Evolutionary conservation across 2,113 vertebrate species (phyloP), one percentile per base, ranked within the genome.

Genomic region (Anguilla japonica): DNA sequence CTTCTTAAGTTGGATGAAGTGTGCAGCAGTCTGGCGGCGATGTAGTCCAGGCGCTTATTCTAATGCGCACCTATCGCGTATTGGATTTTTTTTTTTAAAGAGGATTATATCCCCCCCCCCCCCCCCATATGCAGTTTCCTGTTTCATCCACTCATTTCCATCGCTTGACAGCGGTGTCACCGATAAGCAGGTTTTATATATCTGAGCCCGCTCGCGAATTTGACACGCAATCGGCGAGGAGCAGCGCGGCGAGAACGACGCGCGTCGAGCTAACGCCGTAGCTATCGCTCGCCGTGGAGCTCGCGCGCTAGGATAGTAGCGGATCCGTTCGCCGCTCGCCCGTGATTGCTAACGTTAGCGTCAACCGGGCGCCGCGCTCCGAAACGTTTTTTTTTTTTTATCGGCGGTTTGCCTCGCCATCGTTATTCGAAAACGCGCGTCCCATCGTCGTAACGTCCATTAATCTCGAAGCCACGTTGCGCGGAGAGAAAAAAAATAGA

Each of bases 41-140:
- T 40, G 56, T 63, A 57, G 79, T 15, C 34, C 82, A 39, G 18
- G 34, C 9, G 29, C 86, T 83, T 79, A 81, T 79, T 57, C 71
- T 79, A 41, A 29, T 78, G 1, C 53, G 15, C 86, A 87, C 83
- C 83, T 81, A 26, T 84, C 39, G 11, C 79, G 20, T 46, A 22
- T 16, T 43, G 75, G 16, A 63, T 80, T 80, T 20, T 75, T 20
- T 40, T 81, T 60, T 79, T 63, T 84, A 43, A 81, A 84, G 86
- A 60, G 75, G 86, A 80, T 80, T 79, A 67, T 41, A 40, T 84
- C 46, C 82, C 34, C 34, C 34, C 34, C 34, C 34, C 34, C 34
- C 34, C 34, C 34, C 34, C 5, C 11, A 5, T 60, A 40, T 20
- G 15, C 4, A 67, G 26, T 5, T 40, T 83, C 15, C 53, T n/a